These are phyloP conservation scores for Ovis aries DNA, from an alignment of 2,113 vertebrate species.

Conservation along the genomic window DNA sequence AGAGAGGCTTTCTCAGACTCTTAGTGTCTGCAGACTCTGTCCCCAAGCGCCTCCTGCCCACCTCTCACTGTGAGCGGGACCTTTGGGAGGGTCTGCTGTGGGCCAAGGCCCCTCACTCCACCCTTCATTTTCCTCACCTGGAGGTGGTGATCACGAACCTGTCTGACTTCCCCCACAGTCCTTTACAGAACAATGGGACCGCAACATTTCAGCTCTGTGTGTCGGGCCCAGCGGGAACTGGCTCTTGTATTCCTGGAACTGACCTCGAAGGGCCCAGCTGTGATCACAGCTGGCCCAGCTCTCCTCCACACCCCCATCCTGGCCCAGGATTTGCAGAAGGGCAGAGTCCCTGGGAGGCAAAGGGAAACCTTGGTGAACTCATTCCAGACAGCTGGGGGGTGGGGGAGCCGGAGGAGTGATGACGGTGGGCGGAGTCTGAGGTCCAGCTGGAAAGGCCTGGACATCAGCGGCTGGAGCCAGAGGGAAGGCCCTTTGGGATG, in stretches of 20 bases:
- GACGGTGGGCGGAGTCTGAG: too few species aligned
- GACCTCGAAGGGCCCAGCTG: background rate
- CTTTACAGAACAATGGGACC: background rate
- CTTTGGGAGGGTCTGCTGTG: background rate
- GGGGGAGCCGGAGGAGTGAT: fast-evolving
- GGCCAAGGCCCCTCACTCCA: background rate
- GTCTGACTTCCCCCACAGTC: fast-evolving
- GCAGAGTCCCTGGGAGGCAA: background rate
- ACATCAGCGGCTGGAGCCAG: fast-evolving
- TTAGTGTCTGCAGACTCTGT: background rate
- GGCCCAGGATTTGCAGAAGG: background rate
- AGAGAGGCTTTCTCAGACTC: background rate
- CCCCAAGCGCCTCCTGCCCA: background rate
- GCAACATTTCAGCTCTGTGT: fast-evolving
- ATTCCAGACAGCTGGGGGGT: background rate
- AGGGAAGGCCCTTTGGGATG: background rate
- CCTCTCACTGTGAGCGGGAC: background rate
- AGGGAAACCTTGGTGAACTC: background rate
- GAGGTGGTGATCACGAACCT: background rate
- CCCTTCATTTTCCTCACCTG: background rate
- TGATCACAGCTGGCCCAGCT: background rate
- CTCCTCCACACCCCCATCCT: background rate
- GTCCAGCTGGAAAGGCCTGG: background rate
- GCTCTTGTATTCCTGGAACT: fast-evolving
- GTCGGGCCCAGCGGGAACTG: background rate